Base-by-base conservation (phyloP, 2,113 vertebrate genomes). In the Notiomystis cincta region DNA sequence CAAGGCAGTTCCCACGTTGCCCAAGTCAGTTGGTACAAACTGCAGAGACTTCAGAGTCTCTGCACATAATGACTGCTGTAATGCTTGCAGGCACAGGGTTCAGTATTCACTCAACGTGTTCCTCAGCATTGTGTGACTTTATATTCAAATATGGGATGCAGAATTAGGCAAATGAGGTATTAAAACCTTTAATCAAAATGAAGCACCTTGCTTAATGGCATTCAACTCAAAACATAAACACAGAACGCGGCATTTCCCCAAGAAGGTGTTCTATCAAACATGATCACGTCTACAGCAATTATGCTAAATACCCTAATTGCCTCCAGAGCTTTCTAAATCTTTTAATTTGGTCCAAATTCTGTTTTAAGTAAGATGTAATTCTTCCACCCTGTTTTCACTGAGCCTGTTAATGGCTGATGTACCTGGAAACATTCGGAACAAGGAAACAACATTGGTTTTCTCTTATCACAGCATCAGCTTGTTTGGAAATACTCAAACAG, bases 261-360 rank as follows among this genome's bases (percentile, higher is more conserved):
- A 47, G 24, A 76, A 57, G 37, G 12, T 54, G 61, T 91, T 92
- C 81, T 37, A 87, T 94, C 64, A 82, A 80, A 54, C 73, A 24
- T 22, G 38, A 87, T 93, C n/a, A 89, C 6, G 0, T 82, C 77
- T 66, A 62, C 31, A 81, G 60, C 81, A 96, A 97, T 96, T 95
- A 92, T 83, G 24, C 54, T 93, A 93, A 93, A 53, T 15, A 86
- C 6, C 57, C 4, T 96, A 92, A 96, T 92, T 96, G 51, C 4
- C 65, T 83, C 76, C 82, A 82, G 42, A 94, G 64, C 27, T 95
- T 96, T 89, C 60, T 58, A 87, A 83, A 91, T 87, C 24, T 87
- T 84, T 48, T 82, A 25, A 70, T 94, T 89, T 78, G 65, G 12
- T 65, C 80, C 50, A 42, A 86, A 67, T 80, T 60, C 13, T 72